Evolutionary conservation across 1,140 invertebrate genomes (phyloP), one percentile per base, ranked within the genome.

Genomic region (Neodiprion lecontei): DNA sequence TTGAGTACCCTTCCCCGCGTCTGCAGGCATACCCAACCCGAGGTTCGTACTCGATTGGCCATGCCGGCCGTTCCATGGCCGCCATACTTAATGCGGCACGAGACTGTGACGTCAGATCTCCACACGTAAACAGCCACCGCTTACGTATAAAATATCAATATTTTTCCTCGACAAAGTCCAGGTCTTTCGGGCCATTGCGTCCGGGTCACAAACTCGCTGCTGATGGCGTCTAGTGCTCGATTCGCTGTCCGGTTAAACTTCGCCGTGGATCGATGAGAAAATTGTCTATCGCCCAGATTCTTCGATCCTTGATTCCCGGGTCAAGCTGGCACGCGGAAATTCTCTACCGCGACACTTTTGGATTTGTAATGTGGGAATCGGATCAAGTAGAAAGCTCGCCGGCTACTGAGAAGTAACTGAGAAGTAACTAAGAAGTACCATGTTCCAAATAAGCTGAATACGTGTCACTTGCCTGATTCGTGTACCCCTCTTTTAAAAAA

Each of bases 71-170:
- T 77, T 40, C 73, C 75, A 74, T 76, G 61, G 68, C 75, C 73
- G 78, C 78, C 76, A 80, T 78, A 74, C 75, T 79, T 77, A 77
- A 79, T 80, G 78, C 78, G 76, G 74, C 79, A 80, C 78, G 79
- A 79, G 72, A 78, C 72, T 77, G 28, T 70, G 67, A 69, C 74
- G 72, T 77, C 74, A 71, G 48, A n/a, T 53, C 23, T 74, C 5
- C 53, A 61, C 53, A 78, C 76, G 76, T 79, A 69, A 72, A 79
- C 69, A 49, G 74, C 70, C 72, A 61, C 74, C 69, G 67, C 68
- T 70, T 67, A 67, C 74, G 48, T 74, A 79, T 79, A 77, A 79
- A 80, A 82, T 77, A 82, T 82, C 76, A 74, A 82, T 80, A 80
- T 78, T 78, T 82, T 82, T 78, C 72, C 49, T 49, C 68, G 11